phyloP scores from a whole-genome alignment of 1,140 invertebrate species.

The Pseudachorutes palmiensis region DNA sequence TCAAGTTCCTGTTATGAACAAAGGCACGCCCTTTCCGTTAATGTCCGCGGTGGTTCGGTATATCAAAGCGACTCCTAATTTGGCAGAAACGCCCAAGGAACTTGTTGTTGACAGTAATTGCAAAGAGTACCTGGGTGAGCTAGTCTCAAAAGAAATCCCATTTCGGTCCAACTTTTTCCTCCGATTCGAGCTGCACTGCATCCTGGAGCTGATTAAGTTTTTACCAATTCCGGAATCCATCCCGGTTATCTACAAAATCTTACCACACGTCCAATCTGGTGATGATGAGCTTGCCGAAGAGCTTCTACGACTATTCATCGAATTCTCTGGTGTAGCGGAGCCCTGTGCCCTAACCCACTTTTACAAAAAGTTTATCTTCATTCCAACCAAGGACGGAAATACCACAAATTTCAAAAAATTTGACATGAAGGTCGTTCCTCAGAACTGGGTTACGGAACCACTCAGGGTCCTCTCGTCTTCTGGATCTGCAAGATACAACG shows the following conservation, averaged over 20 bases:
- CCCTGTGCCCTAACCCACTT: not conserved
- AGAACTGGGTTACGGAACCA: not conserved
- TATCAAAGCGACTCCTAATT: not conserved
- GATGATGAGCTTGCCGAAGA: not conserved
- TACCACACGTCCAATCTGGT: not conserved
- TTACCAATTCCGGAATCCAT: not conserved
- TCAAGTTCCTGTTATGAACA: not conserved
- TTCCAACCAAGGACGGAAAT: not conserved
- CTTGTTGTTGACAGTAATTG: not conserved
- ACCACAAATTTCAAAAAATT: not conserved
- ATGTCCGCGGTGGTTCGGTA: not conserved
- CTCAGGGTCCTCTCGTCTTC: not conserved
- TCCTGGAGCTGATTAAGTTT: not conserved
- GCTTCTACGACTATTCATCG: not conserved
- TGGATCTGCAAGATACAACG: not conserved
- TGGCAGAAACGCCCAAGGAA: not conserved
- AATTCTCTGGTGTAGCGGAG: not conserved
- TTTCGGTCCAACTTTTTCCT: not conserved
- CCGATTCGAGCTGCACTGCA: not conserved
- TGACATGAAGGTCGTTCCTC: not conserved
- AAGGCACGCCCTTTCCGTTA: slow-evolving; percentile 3
- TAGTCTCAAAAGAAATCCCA: not conserved
- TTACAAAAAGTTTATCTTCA: not conserved
- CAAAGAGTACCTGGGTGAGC: not conserved
- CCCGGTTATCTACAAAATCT: not conserved